Evolutionary conservation across 1,140 invertebrate species (phyloP).

Genomic region (Telenomus remus): DNA sequence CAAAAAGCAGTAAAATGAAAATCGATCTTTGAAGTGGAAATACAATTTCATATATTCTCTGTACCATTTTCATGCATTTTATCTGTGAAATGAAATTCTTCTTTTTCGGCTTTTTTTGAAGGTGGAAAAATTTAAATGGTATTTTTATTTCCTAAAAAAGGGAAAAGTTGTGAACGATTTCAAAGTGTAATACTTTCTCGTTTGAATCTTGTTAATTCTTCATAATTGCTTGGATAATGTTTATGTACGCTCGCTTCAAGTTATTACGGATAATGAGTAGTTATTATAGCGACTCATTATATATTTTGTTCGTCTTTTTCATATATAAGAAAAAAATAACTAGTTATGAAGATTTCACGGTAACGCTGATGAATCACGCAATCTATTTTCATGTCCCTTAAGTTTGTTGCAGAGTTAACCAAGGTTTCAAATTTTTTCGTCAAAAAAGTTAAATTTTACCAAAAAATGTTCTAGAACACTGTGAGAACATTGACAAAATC

Average conservation of each 20-base stretch:
- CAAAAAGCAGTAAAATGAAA: too few relatives aligned
- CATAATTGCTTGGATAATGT: neutral
- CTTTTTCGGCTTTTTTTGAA: too few relatives aligned
- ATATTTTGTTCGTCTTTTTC: neutral
- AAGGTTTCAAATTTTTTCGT: neutral
- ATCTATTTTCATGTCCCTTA: constrained; percentile 6
- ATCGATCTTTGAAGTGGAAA: too few relatives aligned
- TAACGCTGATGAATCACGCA: constrained; percentile 11
- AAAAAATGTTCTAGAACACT: neutral
- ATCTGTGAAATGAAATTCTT: too few relatives aligned
- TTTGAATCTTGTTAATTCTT: neutral
- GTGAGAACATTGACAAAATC: too few relatives aligned
- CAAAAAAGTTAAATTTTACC: neutral
- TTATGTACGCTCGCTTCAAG: neutral
- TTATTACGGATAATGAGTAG: neutral
- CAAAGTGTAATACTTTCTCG: too few relatives aligned
- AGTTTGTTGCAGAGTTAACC: constrained; percentile 4
- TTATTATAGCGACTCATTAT: neutral
- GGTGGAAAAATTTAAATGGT: too few relatives aligned
- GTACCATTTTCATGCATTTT: too few relatives aligned
- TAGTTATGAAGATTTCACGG: neutral
- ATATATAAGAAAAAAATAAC: constrained; percentile 2
- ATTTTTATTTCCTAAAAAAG: too few relatives aligned
- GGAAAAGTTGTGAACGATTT: too few relatives aligned
- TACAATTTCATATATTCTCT: too few relatives aligned